phyloP scores from a whole-genome alignment of 2,113 vertebrate species.

The Thunnus maccoyii region DNA sequence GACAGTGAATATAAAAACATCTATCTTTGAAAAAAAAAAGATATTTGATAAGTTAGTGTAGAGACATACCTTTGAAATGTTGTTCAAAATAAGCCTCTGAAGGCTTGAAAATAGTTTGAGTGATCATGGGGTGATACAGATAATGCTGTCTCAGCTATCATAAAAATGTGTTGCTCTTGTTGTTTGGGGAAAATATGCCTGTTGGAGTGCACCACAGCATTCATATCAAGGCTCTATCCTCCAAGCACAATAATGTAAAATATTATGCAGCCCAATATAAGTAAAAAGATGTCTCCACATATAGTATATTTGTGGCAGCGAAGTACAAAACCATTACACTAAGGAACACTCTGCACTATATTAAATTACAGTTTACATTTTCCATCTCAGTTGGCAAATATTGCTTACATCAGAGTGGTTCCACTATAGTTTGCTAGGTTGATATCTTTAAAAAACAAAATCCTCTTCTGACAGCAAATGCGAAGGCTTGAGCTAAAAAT shows the following conservation, averaged over 20 bases:
- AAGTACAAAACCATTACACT: slow-evolving; percentile 33
- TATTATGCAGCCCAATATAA: slow-evolving; percentile 10
- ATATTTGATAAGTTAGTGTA: slow-evolving; percentile 36
- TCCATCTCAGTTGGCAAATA: slow-evolving; percentile 29
- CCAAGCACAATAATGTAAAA: slow-evolving; percentile 29
- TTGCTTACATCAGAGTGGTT: slow-evolving; percentile 47
- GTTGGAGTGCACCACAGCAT: slow-evolving; percentile 14
- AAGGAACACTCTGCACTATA: slow-evolving; percentile 23
- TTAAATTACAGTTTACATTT: slow-evolving; percentile 51
- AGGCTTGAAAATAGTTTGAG: slow-evolving; percentile 52
- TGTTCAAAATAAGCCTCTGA: slow-evolving; percentile 38
- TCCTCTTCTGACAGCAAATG: slow-evolving; percentile 40
- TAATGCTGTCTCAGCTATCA: slow-evolving; percentile 55
- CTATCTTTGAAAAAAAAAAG: slow-evolving; percentile 8
- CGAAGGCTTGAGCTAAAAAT: slow-evolving; percentile 56
- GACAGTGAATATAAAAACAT: slow-evolving; percentile 37
- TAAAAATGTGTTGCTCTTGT: slow-evolving; percentile 48
- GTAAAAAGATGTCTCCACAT: slow-evolving; percentile 22
- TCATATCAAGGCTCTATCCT: slow-evolving; percentile 1
- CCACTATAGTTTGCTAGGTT: slow-evolving; percentile 16
- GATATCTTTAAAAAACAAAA: slow-evolving; percentile 24
- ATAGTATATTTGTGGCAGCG: slow-evolving; percentile 4
- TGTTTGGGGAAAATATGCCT: slow-evolving; percentile 46
- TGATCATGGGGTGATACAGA: slow-evolving; percentile 54
- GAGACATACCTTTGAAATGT: slow-evolving; percentile 40